phyloP scores from a whole-genome alignment of 2,113 vertebrate species.

The Athene cunicularia region DNA sequence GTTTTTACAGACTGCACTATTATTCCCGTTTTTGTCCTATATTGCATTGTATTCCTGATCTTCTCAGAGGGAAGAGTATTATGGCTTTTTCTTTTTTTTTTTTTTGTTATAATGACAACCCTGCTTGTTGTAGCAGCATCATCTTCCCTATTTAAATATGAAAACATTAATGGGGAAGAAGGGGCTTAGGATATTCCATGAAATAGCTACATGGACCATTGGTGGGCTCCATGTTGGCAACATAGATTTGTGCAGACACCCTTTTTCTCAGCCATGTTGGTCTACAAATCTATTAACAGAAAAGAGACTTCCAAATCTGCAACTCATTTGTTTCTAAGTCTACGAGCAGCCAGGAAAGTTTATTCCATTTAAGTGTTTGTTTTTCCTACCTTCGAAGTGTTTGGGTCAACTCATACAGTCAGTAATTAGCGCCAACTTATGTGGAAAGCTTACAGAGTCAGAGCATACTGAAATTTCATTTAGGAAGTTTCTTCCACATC shows the following conservation, averaged over 20 bases:
- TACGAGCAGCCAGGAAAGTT: background rate
- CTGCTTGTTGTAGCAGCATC: background rate
- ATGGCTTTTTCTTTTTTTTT: background rate
- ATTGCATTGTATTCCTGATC: background rate
- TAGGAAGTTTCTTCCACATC: background rate
- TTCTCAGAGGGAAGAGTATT: background rate
- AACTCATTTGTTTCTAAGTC: background rate
- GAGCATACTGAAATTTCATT: background rate
- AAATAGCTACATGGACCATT: background rate
- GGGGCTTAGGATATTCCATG: background rate
- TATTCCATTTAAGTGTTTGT: background rate
- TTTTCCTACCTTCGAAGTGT: background rate
- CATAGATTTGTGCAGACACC: background rate
- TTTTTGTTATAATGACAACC: background rate
- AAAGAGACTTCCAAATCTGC: background rate
- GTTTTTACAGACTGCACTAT: background rate
- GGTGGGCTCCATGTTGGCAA: background rate
- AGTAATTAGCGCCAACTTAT: background rate
- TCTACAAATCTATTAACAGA: background rate
- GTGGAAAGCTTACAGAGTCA: rapidly evolving
- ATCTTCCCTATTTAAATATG: background rate
- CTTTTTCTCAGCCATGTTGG: background rate
- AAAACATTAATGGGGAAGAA: background rate
- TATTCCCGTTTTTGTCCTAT: background rate
- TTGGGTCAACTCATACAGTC: background rate